Base-by-base conservation (phyloP, 2,113 vertebrate genomes). In the Machaerirhynchus nigripectus region DNA sequence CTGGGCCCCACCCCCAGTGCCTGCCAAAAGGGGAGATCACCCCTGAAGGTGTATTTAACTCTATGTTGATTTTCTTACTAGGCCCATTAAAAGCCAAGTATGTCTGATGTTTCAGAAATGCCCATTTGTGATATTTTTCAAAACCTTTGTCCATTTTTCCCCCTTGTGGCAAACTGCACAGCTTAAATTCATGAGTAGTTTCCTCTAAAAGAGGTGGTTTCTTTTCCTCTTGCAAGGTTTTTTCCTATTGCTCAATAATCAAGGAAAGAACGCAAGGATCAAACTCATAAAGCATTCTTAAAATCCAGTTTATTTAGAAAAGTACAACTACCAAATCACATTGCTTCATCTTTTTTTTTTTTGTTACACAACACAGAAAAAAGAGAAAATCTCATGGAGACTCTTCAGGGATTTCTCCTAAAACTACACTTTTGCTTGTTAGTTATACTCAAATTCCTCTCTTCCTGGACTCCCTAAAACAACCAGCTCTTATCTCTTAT, bases 1-100 rank as follows among this genome's bases (percentile, higher is more conserved):
- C 22, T 37, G 8, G 13, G 15, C 28, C 11, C 40, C 1, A 0
- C 30, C 9, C 3, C 47, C 75, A 59, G 11, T 1, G 0, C 33
- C n/a, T 15, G 1, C 31, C 7, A 1, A 68, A 91, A 86, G 55
- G 21, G 33, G 65, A 89, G 55, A 49, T 52, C 55, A 31, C 14
- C 21, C 13, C 1, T 1, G 42, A 63, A 83, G n/a, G 44, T 69
- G 28, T 64, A 42, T 53, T 79, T 68, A 84, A n/a, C 20, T 75
- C 47, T 44, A 2, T 7, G 22, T 2, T 76, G 19, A 83, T 86
- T 89, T 79, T 49, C 37, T 88, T 86, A 57, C 35, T 57, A 57
- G 31, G n/a, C 20, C 7, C 0, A 0, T 26, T 44, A 16, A 70
- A 89, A 89, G 27, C 7, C 31, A 80, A 42, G 1, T 7, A 33